A percentile compares a stretch with the other conserved stretches of the same genome.
Conservation (phyloP, 2,888 invertebrate genomes). For the Panzeria rudis region DNA sequence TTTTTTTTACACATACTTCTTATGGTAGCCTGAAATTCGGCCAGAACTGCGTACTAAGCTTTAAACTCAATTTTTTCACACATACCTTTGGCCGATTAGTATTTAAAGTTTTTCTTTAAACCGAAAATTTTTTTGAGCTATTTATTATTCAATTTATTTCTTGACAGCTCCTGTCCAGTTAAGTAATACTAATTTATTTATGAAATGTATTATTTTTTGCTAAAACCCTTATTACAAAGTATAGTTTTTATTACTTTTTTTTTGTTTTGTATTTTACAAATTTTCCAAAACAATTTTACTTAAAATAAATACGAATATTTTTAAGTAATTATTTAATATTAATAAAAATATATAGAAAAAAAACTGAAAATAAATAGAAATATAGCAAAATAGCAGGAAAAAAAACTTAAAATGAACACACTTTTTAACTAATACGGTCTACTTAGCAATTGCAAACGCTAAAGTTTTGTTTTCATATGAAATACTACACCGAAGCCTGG, state of each 20-base stretch:
- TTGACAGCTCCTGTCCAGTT: neutral
- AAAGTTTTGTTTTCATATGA: constrained; percentile 29
- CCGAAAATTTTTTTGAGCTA: neutral
- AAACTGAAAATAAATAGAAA: constrained; percentile 43
- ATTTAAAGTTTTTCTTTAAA: neutral
- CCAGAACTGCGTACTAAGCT: too few species aligned
- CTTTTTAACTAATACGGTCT: constrained; percentile 68
- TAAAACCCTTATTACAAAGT: constrained; percentile 8
- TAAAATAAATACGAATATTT: neutral
- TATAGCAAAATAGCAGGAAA: constrained; percentile 36
- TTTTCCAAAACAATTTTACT: constrained; percentile 11
- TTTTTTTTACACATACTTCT: too few species aligned
- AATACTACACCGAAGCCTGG: constrained; percentile 14
- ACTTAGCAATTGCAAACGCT: constrained; percentile 67
- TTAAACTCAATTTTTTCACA: too few species aligned
- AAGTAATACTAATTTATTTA: neutral
- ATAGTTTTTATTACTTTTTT: constrained; percentile 26
- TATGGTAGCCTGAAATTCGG: too few species aligned
- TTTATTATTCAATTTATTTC: neutral
- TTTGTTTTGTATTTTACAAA: neutral
- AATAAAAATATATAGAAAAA: constrained; percentile 24
- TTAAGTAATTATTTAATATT: constrained; percentile 46
- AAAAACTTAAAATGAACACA: constrained; percentile 28
- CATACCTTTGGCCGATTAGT: too few species aligned
- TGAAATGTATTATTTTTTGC: constrained; percentile 11